A percentile compares a stretch with the other conserved stretches of the same genome.
Evolutionary conservation across 2,113 vertebrate genomes (phyloP).

Genomic region (Astatotilapia flaviijosephi): DNA sequence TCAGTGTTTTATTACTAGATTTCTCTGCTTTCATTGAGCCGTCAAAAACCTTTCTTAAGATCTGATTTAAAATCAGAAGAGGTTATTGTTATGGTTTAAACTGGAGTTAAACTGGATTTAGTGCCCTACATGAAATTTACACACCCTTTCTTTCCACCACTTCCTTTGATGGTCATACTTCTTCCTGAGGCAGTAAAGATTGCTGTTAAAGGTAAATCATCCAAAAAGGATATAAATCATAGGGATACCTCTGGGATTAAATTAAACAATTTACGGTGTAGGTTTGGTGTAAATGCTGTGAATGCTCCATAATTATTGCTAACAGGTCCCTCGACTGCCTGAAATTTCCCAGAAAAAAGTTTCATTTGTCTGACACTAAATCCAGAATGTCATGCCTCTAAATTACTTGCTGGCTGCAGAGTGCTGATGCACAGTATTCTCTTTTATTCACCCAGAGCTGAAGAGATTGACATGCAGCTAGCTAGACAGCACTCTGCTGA

Average conservation of each 20-base stretch:
- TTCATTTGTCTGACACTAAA: slow-evolving; percentile 35
- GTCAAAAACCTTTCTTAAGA: not conserved
- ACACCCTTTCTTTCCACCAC: not conserved
- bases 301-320: slow-evolving; percentile 6
- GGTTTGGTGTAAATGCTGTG: not conserved
- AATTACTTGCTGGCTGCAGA: slow-evolving; percentile 41
- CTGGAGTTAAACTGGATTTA: not conserved
- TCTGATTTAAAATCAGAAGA: not conserved
- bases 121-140: not conserved
- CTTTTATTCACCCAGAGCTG: slow-evolving; percentile 35
- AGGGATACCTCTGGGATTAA: not conserved
- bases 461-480: slow-evolving; percentile 46
- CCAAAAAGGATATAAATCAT: not conserved
- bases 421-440: slow-evolving; percentile 53
- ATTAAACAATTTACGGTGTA: not conserved
- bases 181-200: not conserved
- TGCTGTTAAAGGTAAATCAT: not conserved
- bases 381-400: slow-evolving; percentile 47
- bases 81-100: not conserved
- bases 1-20: not conserved
- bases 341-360: not conserved
- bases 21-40: not conserved
- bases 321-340: not conserved
- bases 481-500: slow-evolving; percentile 28
- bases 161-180: not conserved